Percentiles rank a stretch among this genome's conserved stretches.
These are phyloP conservation scores for Tenthredo mesomela DNA, from an alignment of 2,888 invertebrate species.

Conservation along the genomic window DNA sequence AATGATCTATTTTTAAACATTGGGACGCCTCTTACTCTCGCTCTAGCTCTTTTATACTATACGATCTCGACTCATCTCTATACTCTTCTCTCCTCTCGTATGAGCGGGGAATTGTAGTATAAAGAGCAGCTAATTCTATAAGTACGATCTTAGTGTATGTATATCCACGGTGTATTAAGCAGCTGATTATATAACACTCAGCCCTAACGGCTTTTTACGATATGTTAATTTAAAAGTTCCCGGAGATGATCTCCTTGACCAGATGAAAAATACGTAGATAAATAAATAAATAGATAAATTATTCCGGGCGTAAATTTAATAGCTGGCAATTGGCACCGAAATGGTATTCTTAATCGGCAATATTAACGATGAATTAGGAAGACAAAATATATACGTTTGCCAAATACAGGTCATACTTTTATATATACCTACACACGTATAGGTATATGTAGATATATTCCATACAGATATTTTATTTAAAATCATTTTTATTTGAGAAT, in stretches of 20 bases:
- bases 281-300: background rate
- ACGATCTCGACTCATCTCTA: background rate
- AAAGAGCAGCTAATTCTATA: background rate
- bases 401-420: too few species aligned
- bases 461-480: background rate
- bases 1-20: slow-evolving; percentile 44
- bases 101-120: background rate
- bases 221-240: background rate
- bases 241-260: background rate
- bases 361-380: background rate
- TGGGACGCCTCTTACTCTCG: background rate
- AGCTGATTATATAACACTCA: background rate
- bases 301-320: background rate
- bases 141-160: background rate
- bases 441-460: background rate
- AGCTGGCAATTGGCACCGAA: background rate
- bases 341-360: slow-evolving; percentile 10
- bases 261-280: background rate
- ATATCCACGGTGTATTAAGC: background rate
- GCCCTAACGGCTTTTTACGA: background rate
- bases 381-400: background rate
- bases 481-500: background rate
- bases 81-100: background rate
- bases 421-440: too few species aligned
- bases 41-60: background rate